Evolutionary conservation across 37 sponge, comb jelly and placozoan species (phyloP).

Genomic region (Haliclona indistincta): DNA sequence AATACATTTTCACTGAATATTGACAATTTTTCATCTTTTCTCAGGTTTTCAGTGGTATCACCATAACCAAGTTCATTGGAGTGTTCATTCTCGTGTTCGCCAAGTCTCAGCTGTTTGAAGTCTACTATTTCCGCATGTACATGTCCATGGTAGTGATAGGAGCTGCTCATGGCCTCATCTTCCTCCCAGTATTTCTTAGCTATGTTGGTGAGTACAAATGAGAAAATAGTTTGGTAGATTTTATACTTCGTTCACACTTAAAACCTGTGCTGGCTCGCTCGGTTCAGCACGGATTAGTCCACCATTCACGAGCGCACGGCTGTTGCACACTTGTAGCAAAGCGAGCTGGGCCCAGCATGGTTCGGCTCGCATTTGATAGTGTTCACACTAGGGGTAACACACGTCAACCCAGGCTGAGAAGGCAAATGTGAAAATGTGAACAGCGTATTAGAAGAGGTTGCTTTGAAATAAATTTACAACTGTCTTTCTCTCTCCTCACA

Average conservation of each 20-base stretch:
- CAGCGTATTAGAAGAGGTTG: no score
- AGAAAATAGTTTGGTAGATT: background rate
- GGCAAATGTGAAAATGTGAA: no score
- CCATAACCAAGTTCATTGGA: constrained; percentile 98
- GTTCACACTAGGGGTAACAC: no score
- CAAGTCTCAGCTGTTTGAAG: constrained; percentile 93
- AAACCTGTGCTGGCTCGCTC: background rate
- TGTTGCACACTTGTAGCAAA: no score
- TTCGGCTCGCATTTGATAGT: no score
- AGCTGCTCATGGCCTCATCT: constrained; percentile 89
- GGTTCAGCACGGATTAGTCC: no score
- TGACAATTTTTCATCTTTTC: background rate
- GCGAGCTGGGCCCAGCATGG: no score
- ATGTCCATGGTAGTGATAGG: constrained; percentile 93
- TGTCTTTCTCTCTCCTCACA: background rate
- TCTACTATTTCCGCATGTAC: constrained; percentile 98
- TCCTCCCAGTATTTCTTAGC: constrained; percentile 92
- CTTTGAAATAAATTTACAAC: no score
- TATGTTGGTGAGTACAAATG: constrained; percentile 75
- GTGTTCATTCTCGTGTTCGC: constrained; percentile 94
- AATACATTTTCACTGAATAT: background rate
- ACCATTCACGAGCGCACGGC: no score
- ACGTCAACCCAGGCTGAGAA: no score
- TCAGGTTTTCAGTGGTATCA: constrained; percentile 94
- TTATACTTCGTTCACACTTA: background rate